Evolutionary conservation across 2,888 invertebrate genomes (phyloP).

Genomic region (Agrochola circellaris): DNA sequence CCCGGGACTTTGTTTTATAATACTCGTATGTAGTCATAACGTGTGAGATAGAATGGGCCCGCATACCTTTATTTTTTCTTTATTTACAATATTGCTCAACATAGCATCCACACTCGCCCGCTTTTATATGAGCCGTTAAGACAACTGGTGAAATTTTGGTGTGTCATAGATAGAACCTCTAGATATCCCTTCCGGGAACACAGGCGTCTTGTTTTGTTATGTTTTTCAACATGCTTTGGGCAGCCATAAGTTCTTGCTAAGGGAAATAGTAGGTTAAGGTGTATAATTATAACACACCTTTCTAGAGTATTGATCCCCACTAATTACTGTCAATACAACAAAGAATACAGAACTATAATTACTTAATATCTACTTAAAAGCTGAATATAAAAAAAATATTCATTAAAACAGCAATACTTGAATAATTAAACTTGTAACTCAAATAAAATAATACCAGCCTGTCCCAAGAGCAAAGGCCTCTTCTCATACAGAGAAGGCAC

Average conservation of each 20-base stretch:
- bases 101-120: too few species aligned
- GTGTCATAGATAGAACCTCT: background rate
- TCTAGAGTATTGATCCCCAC: constrained; percentile 1
- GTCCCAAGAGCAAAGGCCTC: too few species aligned
- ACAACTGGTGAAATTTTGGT: background rate
- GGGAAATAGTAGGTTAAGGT: constrained; percentile 27
- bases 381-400: constrained; percentile 19
- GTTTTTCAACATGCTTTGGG: background rate
- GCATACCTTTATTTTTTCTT: too few species aligned
- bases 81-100: background rate
- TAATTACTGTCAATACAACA: constrained; percentile 44
- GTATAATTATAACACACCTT: constrained; percentile 11
- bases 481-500: too few species aligned
- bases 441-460: too few species aligned
- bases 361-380: constrained; percentile 38
- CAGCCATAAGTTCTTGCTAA: background rate
- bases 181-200: background rate
- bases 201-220: background rate
- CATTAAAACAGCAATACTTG: constrained; percentile 10
- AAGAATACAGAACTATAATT: constrained; percentile 28
- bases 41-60: background rate
- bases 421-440: constrained; percentile 45
- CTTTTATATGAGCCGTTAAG: background rate
- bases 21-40: too few species aligned
- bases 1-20: too few species aligned